Conservation (phyloP, 2,113 vertebrate species). For the Tamias sibiricus region DNA sequence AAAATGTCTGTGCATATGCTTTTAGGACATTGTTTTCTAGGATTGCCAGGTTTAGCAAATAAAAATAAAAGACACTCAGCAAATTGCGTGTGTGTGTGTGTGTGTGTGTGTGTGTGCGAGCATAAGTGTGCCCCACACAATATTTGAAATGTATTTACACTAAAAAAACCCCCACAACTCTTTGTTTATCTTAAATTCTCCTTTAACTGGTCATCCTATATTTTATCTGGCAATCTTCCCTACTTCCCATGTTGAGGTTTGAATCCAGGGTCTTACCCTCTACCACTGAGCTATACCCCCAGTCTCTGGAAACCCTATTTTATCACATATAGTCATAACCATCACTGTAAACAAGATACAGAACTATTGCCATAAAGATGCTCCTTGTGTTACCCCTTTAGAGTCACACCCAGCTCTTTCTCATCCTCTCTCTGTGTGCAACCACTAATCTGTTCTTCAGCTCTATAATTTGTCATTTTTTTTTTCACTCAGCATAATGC, state of each 20-base stretch:
- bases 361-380: not conserved
- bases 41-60: slow-evolving; percentile 16
- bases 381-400: not conserved
- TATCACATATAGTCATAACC: not conserved
- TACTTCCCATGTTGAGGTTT: not conserved
- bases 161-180: not conserved
- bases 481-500: not conserved
- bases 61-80: not conserved
- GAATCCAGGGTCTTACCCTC: not conserved
- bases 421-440: not conserved
- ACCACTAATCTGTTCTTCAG: not conserved
- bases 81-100: not conserved
- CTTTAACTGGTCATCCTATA: not conserved
- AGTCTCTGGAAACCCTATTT: not conserved
- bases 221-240: not conserved
- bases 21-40: not conserved
- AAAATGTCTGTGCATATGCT: not conserved
- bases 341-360: not conserved
- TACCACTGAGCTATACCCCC: not conserved
- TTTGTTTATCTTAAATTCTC: not conserved
- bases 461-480: not conserved
- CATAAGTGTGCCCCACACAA: not conserved
- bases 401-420: not conserved
- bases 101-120: not conserved
- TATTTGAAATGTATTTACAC: not conserved